These are phyloP conservation scores for Darevskia nairensis DNA, from an alignment of 2,797 vertebrate genomes.

Conservation along the genomic window DNA sequence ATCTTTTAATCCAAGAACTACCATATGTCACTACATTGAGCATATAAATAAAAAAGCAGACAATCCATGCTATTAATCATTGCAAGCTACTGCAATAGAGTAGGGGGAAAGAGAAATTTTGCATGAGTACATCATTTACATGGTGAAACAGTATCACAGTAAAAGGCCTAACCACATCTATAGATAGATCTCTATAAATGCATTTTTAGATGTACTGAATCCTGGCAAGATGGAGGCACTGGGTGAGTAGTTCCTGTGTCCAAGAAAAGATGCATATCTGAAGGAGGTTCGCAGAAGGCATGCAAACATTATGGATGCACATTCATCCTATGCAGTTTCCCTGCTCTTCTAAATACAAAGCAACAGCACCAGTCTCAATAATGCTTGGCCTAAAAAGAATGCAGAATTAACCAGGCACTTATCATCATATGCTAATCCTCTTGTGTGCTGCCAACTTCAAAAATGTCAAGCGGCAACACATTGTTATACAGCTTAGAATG, in stretches of 20 bases:
- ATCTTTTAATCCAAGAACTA: slow-evolving; percentile 39
- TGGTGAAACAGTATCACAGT: not conserved
- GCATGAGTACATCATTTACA: not conserved
- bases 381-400: not conserved
- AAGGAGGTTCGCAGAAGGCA: too few relatives aligned
- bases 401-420: slow-evolving; percentile 32
- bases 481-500: slow-evolving; percentile 45
- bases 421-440: not conserved
- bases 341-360: not conserved
- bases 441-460: slow-evolving; percentile 34
- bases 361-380: not conserved
- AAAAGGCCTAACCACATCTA: not conserved
- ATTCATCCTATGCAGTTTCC: slow-evolving; percentile 15
- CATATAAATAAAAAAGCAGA: not conserved
- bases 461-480: slow-evolving; percentile 24
- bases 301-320: too few relatives aligned
- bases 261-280: too few relatives aligned
- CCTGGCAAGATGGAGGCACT: too few relatives aligned
- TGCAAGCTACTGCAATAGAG: not conserved
- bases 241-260: too few relatives aligned
- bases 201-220: not conserved
- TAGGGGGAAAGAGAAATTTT: not conserved
- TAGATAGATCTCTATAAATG: too few relatives aligned
- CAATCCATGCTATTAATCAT: not conserved
- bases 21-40: not conserved